Conservation (phyloP, 1,140 invertebrate species). For the Trichomalopsis sarcophagae region DNA sequence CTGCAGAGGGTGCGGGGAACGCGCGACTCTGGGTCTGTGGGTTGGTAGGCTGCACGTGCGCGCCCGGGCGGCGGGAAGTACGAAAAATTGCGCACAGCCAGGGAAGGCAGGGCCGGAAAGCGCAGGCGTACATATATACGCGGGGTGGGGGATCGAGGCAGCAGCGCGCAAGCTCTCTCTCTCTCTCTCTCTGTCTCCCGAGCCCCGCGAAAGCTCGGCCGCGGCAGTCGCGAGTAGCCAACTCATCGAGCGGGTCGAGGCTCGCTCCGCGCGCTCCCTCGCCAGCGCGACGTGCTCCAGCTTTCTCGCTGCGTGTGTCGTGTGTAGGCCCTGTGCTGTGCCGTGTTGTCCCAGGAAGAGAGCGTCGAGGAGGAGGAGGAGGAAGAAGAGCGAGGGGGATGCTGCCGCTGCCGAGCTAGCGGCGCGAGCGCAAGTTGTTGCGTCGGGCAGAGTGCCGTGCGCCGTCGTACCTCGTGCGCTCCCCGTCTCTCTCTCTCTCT, state of each 20-base stretch:
- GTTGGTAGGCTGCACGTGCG: neutral
- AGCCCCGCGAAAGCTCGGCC: slow-evolving; percentile 60
- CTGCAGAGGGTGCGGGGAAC: neutral
- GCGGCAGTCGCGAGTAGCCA: slow-evolving; percentile 69
- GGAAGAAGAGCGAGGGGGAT: neutral
- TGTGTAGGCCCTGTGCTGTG: neutral
- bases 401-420: too few relatives aligned
- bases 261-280: slow-evolving; percentile 12
- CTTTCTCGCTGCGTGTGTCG: slow-evolving; percentile 12
- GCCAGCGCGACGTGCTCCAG: neutral
- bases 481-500: too few relatives aligned
- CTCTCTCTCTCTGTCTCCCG: slow-evolving; percentile 58
- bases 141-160: slow-evolving; percentile 44
- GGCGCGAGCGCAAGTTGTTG: neutral
- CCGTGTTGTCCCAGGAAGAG: too few relatives aligned
- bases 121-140: neutral
- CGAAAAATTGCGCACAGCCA: too few relatives aligned
- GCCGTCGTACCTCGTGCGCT: neutral
- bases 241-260: slow-evolving; percentile 67
- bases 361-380: neutral
- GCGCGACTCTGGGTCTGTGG: neutral
- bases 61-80: neutral
- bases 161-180: slow-evolving; percentile 61
- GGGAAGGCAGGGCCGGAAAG: too few relatives aligned
- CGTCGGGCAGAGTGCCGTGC: neutral